Percentiles rank a stretch among this genome's conserved stretches.
phyloP scores from a whole-genome alignment of 2,888 invertebrate species.

The Caradrina kadenii region DNA sequence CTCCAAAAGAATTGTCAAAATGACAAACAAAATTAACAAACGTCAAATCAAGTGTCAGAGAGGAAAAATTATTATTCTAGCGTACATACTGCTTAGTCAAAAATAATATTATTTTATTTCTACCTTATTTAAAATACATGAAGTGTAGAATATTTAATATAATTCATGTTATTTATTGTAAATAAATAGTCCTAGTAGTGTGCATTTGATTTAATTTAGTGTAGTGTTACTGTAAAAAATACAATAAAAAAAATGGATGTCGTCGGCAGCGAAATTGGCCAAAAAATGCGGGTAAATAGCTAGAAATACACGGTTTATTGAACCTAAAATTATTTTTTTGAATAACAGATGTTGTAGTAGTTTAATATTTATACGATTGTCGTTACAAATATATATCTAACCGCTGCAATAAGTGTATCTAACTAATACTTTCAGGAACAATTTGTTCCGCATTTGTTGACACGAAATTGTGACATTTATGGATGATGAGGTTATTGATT shows the following conservation, averaged over 20 bases:
- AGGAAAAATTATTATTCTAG: conserved; percentile 13
- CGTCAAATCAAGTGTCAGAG: conserved; percentile 36
- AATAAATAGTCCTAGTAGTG: conserved; percentile 23
- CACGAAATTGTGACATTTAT: conserved; percentile 19
- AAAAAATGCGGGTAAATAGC: conserved; percentile 95
- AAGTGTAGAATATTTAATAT: conserved; percentile 20
- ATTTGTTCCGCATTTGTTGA: conserved; percentile 33
- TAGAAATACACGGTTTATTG: conserved; percentile 20
- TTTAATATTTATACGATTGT: background rate
- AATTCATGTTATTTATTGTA: conserved; percentile 28
- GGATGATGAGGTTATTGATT: conserved; percentile 45
- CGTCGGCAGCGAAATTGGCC: conserved; percentile 96
- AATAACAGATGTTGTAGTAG: background rate
- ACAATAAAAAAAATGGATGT: conserved; percentile 92
- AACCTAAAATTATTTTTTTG: conserved; percentile 5
- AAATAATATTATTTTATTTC: conserved; percentile 3
- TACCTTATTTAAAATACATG: conserved; percentile 18
- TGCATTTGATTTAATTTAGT: conserved; percentile 48
- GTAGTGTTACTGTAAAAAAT: conserved; percentile 52
- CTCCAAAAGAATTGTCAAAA: conserved; percentile 1
- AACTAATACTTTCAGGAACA: background rate
- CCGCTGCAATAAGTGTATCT: background rate
- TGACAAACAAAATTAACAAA: background rate
- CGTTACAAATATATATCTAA: background rate
- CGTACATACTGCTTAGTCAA: background rate